These are phyloP conservation scores for Metaphire vulgaris DNA, from an alignment of 1,140 invertebrate species.

Conservation along the genomic window DNA sequence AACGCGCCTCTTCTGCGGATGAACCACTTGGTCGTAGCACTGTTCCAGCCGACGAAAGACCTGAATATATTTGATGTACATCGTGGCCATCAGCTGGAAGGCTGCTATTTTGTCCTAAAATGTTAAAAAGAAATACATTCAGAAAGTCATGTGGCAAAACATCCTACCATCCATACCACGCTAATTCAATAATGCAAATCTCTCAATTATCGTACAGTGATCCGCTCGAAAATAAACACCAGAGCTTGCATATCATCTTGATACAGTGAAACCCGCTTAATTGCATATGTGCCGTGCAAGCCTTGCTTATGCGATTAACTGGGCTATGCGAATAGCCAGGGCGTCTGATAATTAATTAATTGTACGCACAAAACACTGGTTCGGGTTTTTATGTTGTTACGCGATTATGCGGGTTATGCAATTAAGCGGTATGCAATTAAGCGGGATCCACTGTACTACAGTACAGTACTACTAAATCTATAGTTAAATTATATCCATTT, in stretches of 20 bases:
- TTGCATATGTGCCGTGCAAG: too few relatives aligned
- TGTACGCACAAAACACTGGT: too few relatives aligned
- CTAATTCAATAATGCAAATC: background rate
- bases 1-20: conserved; percentile 80
- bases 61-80: conserved; percentile 71
- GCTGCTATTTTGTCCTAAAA: conserved; percentile 49
- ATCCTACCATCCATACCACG: too few relatives aligned
- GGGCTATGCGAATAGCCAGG: too few relatives aligned
- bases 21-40: conserved; percentile 82
- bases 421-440: too few relatives aligned
- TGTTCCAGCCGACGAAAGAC: conserved; percentile 68
- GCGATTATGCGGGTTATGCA: too few relatives aligned
- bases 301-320: too few relatives aligned
- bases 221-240: background rate
- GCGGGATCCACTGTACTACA: too few relatives aligned
- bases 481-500: too few relatives aligned
- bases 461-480: too few relatives aligned
- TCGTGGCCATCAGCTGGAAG: conserved; percentile 51
- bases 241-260: background rate
- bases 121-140: background rate
- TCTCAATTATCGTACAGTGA: background rate
- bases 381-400: too few relatives aligned
- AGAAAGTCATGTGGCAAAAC: background rate
- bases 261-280: background rate
- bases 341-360: too few relatives aligned